Evolutionary conservation across 2,888 invertebrate genomes (phyloP).

Genomic region (Drosophila nr. medialis): DNA sequence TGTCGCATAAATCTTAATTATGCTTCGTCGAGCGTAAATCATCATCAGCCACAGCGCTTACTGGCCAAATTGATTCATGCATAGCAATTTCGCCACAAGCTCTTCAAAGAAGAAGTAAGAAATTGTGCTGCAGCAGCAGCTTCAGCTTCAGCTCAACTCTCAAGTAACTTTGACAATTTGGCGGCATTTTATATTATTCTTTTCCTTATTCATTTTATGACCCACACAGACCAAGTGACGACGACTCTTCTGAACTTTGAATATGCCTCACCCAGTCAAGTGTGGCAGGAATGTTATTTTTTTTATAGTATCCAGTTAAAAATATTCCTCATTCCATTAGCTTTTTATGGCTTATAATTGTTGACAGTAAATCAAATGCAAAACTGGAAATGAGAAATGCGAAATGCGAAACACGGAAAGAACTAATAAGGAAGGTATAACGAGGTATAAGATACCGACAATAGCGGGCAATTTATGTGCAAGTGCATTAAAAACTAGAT

Average conservation of each 20-base stretch:
- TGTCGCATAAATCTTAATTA: slow-evolving; percentile 77
- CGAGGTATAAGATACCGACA: slow-evolving; percentile 19
- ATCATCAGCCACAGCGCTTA: slow-evolving; percentile 67
- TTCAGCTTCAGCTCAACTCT: background rate
- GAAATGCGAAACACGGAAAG: slow-evolving; percentile 12
- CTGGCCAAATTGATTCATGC: slow-evolving; percentile 71
- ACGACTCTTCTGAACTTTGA: slow-evolving; percentile 22
- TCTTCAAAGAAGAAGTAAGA: slow-evolving; percentile 14
- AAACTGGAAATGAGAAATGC: slow-evolving; percentile 15
- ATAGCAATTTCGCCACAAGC: slow-evolving; percentile 44
- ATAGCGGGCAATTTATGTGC: slow-evolving; percentile 22
- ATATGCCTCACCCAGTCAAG: slow-evolving; percentile 50
- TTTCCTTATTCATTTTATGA: slow-evolving; percentile 63
- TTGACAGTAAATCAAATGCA: slow-evolving; percentile 44
- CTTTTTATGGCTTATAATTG: slow-evolving; percentile 57
- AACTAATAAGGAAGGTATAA: slow-evolving; percentile 34
- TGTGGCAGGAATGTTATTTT: slow-evolving; percentile 14
- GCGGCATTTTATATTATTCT: slow-evolving; percentile 27
- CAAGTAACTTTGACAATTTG: slow-evolving; percentile 65
- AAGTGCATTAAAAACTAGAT: background rate
- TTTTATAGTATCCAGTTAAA: slow-evolving; percentile 18
- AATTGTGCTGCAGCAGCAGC: background rate
- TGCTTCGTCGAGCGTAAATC: slow-evolving; percentile 79
- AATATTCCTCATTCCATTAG: slow-evolving; percentile 31
- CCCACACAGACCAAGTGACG: slow-evolving; percentile 57